These are phyloP conservation scores for Porites lutea DNA, from an alignment of 64 coral and sea anemone species.

Conservation along the genomic window DNA sequence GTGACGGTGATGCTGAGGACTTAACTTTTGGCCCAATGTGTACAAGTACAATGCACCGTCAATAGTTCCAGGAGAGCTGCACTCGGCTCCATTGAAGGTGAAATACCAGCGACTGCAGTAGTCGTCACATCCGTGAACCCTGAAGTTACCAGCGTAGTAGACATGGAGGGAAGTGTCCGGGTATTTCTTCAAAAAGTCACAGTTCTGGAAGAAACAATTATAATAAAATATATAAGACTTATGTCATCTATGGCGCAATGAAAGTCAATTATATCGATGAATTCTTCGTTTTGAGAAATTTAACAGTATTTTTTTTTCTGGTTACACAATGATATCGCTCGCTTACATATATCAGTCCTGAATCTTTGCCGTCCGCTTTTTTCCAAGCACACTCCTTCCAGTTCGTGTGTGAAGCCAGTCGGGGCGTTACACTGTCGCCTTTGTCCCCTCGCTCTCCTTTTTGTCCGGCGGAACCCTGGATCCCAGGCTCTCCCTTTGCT, in stretches of 20 bases:
- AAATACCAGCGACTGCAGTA: constrained; percentile 49
- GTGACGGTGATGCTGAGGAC: constrained; percentile 20
- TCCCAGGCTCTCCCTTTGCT: too few relatives aligned
- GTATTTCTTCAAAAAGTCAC: constrained; percentile 15
- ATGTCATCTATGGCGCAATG: too few relatives aligned
- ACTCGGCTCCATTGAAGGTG: background rate
- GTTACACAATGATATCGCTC: background rate
- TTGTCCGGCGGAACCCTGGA: too few relatives aligned
- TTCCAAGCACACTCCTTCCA: background rate
- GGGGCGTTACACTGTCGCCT: too few relatives aligned
- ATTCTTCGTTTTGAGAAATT: too few relatives aligned
- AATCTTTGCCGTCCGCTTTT: background rate
- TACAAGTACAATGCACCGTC: background rate
- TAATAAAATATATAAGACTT: too few relatives aligned
- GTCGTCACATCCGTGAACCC: background rate
- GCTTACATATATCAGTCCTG: background rate
- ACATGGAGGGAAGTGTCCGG: constrained; percentile 29
- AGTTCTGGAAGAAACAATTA: background rate
- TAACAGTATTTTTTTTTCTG: too few relatives aligned
- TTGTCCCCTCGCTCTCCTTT: too few relatives aligned
- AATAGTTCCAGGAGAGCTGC: background rate
- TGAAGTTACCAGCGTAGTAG: constrained; percentile 36
- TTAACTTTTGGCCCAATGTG: background rate
- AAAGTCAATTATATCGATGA: background rate
- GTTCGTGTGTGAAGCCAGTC: background rate